Base-by-base conservation (phyloP, 2,888 invertebrate species). In the Diabrotica balteata region DNA sequence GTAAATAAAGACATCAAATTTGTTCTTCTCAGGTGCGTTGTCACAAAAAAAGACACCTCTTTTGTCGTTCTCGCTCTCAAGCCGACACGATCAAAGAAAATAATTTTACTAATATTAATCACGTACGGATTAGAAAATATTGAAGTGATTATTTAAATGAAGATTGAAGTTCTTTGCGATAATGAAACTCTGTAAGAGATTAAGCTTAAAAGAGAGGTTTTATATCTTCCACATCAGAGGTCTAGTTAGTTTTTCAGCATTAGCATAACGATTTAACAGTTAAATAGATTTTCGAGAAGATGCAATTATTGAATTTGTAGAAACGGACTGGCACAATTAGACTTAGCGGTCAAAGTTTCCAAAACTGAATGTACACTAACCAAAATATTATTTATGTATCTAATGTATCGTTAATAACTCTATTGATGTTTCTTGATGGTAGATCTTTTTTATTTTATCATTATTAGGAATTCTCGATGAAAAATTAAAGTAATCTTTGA, bases 141-240 rank as follows among this genome's bases (percentile, higher is more conserved):
- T 74, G 79, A 78, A 77, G 81, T 76, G 81, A 80, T 82, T 82
- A 82, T 81, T 80, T 81, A 82, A 82, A 82, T 82, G 80, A 79
- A 81, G 81, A 81, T 80, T 76, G 79, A 80, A 77, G 78, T 75
- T 77, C 70, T 50, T 61, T 65, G 76, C 75, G 79, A 80, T 80
- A 80, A 80, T 78, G 76, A 75, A 77, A 77, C 76, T 77, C 76
- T 73, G 74, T 76, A 74, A 75, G 73, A 76, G 76, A 76, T 78
- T 76, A 76, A 72, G 73, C 75, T 73, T 63, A 54, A 72, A 71
- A 54, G 63, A 49, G 51, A 44, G 43, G 66, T 63, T 59, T 66
- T 67, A 65, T 65, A 72, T 71, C 68, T 71, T 66, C 52, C 42
- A 71, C 66, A 63, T 64, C 61, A 10, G 52, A 44, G 52, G 11